phyloP scores from a whole-genome alignment of 2,797 vertebrate genomes.

The Enteromius fasciolatus region DNA sequence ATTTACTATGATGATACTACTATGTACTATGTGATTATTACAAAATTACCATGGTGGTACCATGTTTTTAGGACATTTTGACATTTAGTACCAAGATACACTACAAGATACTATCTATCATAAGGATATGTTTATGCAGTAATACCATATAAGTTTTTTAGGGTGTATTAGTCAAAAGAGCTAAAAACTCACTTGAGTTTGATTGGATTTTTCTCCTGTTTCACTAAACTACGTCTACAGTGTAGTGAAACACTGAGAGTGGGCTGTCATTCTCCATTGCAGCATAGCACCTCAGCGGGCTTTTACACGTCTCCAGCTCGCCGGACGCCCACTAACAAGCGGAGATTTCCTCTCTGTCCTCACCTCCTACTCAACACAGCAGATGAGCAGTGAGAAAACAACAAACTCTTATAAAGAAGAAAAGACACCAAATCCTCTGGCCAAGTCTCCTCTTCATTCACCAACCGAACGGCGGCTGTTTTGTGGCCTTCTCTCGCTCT shows the following conservation, averaged over 20 bases:
- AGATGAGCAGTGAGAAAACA: constrained; percentile 49
- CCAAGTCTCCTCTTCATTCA: constrained; percentile 25
- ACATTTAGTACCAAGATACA: neutral
- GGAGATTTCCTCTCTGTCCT: constrained; percentile 49
- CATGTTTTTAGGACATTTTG: too few species aligned
- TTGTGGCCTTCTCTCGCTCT: constrained; percentile 41
- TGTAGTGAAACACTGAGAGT: constrained; percentile 19
- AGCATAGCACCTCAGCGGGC: constrained; percentile 44
- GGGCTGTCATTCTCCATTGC: constrained; percentile 31
- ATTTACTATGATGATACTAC: neutral
- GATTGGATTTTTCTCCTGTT: constrained; percentile 18
- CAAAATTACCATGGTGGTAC: neutral
- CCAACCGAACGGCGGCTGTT: constrained; percentile 37
- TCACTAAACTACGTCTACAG: neutral
- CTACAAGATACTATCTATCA: neutral
- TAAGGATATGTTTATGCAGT: neutral
- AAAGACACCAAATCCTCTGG: constrained; percentile 28
- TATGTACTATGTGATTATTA: neutral
- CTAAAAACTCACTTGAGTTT: neutral
- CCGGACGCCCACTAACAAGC: constrained; percentile 25
- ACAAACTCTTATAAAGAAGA: constrained; percentile 42
- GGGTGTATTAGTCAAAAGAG: neutral
- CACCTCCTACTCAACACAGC: constrained; percentile 41
- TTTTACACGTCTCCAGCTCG: constrained; percentile 47
- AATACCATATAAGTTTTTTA: neutral